Evolutionary conservation across 2,113 vertebrate genomes (phyloP).

Genomic region (Cephalopterus ornatus): DNA sequence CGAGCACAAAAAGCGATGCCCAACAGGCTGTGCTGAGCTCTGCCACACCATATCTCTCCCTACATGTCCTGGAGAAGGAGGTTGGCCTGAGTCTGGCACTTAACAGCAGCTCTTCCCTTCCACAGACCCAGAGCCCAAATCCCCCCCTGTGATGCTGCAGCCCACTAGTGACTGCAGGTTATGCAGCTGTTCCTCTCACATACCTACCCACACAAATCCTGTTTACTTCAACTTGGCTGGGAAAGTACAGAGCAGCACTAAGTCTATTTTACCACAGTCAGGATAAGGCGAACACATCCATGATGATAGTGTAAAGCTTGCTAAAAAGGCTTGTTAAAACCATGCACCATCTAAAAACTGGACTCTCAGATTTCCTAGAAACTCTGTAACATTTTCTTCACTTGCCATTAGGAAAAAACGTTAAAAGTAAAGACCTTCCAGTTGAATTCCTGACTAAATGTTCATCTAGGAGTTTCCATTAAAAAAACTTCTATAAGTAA

Average conservation of each 20-base stretch:
- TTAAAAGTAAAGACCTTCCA: background rate
- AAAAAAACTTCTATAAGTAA: background rate
- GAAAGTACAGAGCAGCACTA: background rate
- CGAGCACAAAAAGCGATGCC: background rate
- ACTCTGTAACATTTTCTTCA: background rate
- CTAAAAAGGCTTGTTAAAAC: background rate
- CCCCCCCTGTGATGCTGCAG: background rate
- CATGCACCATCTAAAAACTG: background rate
- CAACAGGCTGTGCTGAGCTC: rapidly evolving
- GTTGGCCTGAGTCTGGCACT: background rate
- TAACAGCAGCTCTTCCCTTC: background rate
- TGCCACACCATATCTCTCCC: rapidly evolving
- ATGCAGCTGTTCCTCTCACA: slow-evolving; percentile 2
- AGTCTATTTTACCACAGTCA: slow-evolving; percentile 3
- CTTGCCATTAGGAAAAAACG: background rate
- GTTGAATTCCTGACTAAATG: background rate
- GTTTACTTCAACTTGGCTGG: background rate
- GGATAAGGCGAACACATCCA: background rate
- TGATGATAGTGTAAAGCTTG: background rate
- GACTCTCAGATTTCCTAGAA: background rate
- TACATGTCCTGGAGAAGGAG: background rate
- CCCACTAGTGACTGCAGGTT: background rate
- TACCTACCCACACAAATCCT: slow-evolving; percentile 42
- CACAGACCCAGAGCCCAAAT: background rate
- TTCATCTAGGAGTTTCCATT: background rate